These are phyloP conservation scores for Rhadina sibilatrix DNA, from an alignment of 2,113 vertebrate genomes.

Conservation along the genomic window DNA sequence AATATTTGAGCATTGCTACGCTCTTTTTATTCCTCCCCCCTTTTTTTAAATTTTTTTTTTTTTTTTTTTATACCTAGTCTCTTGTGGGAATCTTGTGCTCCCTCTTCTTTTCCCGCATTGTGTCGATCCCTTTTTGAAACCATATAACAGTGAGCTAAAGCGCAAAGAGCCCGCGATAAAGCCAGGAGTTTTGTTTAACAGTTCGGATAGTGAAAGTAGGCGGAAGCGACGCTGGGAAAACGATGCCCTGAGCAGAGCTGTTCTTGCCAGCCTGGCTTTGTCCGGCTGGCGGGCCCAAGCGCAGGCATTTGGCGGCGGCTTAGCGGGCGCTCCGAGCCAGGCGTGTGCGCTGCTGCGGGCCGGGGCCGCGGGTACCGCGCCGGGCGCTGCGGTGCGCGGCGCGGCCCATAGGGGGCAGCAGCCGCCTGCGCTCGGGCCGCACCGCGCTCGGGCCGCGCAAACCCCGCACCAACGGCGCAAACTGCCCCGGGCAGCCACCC, in stretches of 20 bases:
- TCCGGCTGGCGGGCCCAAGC: neutral
- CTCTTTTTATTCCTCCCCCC: accelerated
- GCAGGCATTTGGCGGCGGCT: neutral
- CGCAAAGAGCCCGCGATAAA: constrained; percentile 1
- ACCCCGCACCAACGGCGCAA: neutral
- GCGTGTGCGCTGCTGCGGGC: neutral
- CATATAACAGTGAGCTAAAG: neutral
- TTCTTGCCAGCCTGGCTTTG: neutral
- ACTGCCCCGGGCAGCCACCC: accelerated
- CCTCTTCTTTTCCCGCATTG: neutral
- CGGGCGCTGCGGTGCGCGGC: neutral
- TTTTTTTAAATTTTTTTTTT: neutral
- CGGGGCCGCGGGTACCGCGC: neutral
- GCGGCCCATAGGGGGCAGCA: constrained; percentile 89
- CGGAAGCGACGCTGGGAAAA: constrained; percentile 12
- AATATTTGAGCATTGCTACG: neutral
- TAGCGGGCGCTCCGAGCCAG: neutral
- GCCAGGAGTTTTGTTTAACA: neutral
- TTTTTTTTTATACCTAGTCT: neutral
- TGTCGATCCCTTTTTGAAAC: neutral
- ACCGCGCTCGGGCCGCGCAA: neutral
- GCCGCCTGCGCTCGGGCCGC: constrained; percentile 60
- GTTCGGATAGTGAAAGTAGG: constrained; percentile 45
- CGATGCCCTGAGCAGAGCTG: neutral
- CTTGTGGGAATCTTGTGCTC: neutral